A percentile compares a stretch with the other conserved stretches of the same genome.
Conservation (phyloP, 1,140 invertebrate genomes). For the Procambarus virginalis region DNA sequence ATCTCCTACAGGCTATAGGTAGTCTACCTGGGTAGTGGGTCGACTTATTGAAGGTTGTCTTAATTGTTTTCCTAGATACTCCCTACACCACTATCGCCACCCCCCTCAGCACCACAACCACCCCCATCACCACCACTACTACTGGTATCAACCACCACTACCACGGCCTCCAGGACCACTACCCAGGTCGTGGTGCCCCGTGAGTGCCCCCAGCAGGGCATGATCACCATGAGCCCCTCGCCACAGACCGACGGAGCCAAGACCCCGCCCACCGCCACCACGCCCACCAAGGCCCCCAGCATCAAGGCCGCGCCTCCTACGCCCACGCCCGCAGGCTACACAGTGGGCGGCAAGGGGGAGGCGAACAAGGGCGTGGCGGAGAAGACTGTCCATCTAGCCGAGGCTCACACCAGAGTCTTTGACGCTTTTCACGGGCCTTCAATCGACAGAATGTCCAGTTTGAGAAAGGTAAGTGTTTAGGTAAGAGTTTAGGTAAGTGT, state of each 20-base stretch:
- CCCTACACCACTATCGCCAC: constrained; percentile 1
- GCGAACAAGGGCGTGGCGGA: constrained; percentile 18
- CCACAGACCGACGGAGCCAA: constrained; percentile 24
- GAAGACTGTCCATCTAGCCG: constrained; percentile 36
- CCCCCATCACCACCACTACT: neutral
- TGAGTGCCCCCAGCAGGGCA: constrained; percentile 20
- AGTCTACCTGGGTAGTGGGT: too few species aligned
- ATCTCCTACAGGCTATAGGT: neutral
- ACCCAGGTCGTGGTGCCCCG: neutral
- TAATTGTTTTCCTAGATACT: too few species aligned
- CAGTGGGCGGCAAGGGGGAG: neutral
- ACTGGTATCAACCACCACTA: too few species aligned
- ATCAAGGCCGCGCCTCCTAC: constrained; percentile 8
- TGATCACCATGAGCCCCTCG: constrained; percentile 40
- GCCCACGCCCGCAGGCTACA: constrained; percentile 7
- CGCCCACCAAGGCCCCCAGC: neutral
- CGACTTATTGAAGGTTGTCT: too few species aligned
- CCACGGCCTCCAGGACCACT: neutral
- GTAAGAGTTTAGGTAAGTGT: neutral
- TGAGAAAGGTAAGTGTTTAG: constrained; percentile 66
- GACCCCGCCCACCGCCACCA: constrained; percentile 20
- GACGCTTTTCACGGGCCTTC: constrained; percentile 60
- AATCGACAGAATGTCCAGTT: constrained; percentile 61
- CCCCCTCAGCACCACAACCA: neutral
- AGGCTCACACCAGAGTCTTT: constrained; percentile 47